phyloP scores from a whole-genome alignment of 2,113 vertebrate genomes.

The Cyrtonyx montezumae region DNA sequence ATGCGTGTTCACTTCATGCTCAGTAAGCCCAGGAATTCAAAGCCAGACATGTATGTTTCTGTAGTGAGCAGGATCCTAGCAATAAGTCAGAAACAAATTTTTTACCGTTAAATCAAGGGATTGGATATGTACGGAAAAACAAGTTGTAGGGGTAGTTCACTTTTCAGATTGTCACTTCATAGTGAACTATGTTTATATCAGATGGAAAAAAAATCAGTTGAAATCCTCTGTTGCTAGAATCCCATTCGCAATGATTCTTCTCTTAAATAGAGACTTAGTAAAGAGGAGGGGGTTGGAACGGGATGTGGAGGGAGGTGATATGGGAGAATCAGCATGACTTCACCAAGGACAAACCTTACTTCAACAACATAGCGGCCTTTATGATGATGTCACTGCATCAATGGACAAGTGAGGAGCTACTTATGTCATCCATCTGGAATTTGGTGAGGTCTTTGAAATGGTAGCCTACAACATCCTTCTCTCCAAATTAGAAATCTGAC shows the following conservation, averaged over 20 bases:
- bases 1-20: background rate
- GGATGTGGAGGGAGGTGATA: too few relatives aligned
- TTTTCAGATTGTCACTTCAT: background rate
- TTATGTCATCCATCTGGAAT: too few relatives aligned
- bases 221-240: background rate
- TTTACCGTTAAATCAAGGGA: background rate
- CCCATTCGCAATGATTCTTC: accelerated
- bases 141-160: background rate
- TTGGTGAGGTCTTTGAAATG: too few relatives aligned
- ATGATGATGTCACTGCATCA: too few relatives aligned
- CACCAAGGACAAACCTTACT: too few relatives aligned
- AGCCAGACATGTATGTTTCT: background rate
- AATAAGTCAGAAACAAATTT: background rate
- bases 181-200: background rate
- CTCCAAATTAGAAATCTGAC: too few relatives aligned
- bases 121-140: background rate
- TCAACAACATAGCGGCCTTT: too few relatives aligned
- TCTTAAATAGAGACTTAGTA: background rate
- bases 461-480: too few relatives aligned
- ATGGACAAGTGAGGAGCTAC: too few relatives aligned
- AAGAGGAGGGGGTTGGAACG: background rate
- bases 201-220: background rate
- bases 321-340: too few relatives aligned
- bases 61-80: background rate
- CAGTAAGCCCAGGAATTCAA: background rate